phyloP scores from a whole-genome alignment of 2,113 vertebrate genomes.

The Lagopus muta region DNA sequence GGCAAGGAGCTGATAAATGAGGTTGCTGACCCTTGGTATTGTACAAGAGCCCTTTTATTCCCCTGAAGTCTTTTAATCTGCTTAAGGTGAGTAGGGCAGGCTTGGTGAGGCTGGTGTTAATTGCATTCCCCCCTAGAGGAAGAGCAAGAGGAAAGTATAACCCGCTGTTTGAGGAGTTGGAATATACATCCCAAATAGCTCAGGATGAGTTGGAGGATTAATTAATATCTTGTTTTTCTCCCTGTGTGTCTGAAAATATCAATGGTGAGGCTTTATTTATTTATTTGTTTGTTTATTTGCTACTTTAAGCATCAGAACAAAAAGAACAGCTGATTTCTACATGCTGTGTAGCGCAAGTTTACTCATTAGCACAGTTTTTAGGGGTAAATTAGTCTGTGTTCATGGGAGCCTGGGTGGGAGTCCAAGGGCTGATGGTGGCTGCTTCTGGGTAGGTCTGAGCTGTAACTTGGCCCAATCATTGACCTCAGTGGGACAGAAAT shows the following conservation, averaged over 20 bases:
- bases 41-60: background rate
- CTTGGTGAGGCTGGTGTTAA: background rate
- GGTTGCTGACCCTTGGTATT: background rate
- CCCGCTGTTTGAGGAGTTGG: background rate
- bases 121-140: background rate
- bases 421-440: background rate
- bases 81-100: background rate
- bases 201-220: background rate
- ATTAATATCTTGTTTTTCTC: background rate
- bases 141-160: background rate
- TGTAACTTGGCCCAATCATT: fast-evolving
- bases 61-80: background rate
- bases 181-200: background rate
- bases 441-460: background rate
- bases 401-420: background rate
- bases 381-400: background rate
- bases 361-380: background rate
- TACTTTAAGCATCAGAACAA: background rate
- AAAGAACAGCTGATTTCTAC: background rate
- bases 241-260: background rate
- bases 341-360: background rate
- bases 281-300: background rate
- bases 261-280: background rate
- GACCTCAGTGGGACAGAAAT: background rate
- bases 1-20: background rate